phyloP scores from a whole-genome alignment of 2,113 vertebrate species.

The Toxotes jaculatrix region DNA sequence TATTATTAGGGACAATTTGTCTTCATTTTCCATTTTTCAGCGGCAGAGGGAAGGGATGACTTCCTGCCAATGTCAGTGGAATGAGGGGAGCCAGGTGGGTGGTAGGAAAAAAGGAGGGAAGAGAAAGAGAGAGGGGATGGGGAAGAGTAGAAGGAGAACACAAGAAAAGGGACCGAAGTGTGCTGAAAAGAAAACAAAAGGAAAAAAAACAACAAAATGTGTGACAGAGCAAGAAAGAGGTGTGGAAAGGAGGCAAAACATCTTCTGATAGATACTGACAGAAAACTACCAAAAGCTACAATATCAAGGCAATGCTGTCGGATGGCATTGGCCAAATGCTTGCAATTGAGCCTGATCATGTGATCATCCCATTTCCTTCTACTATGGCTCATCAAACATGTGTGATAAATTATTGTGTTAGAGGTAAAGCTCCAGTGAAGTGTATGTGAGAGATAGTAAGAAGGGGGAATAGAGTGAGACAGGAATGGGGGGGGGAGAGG shows the following conservation, averaged over 20 bases:
- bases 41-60: slow-evolving; percentile 38
- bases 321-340: slow-evolving; percentile 24
- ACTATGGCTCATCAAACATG: slow-evolving; percentile 42
- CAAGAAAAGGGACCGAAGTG: not conserved
- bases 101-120: not conserved
- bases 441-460: not conserved
- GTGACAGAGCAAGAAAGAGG: slow-evolving; percentile 7
- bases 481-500: not conserved
- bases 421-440: slow-evolving; percentile 39
- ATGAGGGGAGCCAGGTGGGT: slow-evolving; percentile 35
- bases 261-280: slow-evolving; percentile 38
- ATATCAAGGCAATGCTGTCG: slow-evolving; percentile 23
- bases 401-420: slow-evolving; percentile 49
- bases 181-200: not conserved
- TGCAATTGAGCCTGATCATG: slow-evolving; percentile 33
- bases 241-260: slow-evolving; percentile 9
- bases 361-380: slow-evolving; percentile 44
- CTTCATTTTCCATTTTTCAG: slow-evolving; percentile 62
- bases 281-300: slow-evolving; percentile 30
- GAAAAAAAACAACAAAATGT: not conserved
- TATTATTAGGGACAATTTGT: slow-evolving; percentile 66
- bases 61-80: slow-evolving; percentile 50
- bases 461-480: not conserved
- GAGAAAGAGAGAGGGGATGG: not conserved
- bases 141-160: slow-evolving; percentile 2